phyloP scores from a whole-genome alignment of 2,113 vertebrate species.

The Coryphaenoides rupestris region DNA sequence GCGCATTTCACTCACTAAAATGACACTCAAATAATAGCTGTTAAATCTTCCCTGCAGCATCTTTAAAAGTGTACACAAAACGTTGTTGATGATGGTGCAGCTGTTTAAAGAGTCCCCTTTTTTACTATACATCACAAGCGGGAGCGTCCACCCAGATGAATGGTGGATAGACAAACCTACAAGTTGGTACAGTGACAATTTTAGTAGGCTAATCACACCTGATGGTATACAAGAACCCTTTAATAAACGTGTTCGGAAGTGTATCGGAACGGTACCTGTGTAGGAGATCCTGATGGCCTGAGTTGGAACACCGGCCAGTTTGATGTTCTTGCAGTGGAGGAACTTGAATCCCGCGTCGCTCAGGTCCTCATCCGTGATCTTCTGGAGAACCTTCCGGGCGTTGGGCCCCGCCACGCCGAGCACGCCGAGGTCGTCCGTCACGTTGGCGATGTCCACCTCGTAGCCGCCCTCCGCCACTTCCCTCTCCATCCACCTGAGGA shows the following conservation, averaged over 20 bases:
- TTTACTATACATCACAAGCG: too few species aligned
- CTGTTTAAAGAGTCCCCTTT: too few species aligned
- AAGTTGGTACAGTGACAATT: too few species aligned
- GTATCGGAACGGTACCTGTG: conserved; percentile 81
- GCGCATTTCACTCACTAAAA: too few species aligned
- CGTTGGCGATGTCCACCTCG: conserved; percentile 80
- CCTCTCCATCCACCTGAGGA: conserved; percentile 87
- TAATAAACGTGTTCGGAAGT: not conserved
- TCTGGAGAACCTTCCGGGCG: conserved; percentile 87
- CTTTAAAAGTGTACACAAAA: not conserved
- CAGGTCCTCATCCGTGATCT: conserved; percentile 84
- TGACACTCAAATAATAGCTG: too few species aligned
- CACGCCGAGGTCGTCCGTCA: conserved; percentile 88
- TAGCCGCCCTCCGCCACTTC: conserved; percentile 71
- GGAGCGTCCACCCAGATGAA: too few species aligned
- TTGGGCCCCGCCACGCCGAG: conserved; percentile 87
- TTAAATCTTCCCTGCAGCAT: too few species aligned
- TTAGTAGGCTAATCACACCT: too few species aligned
- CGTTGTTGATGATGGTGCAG: too few species aligned
- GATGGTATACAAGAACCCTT: too few species aligned
- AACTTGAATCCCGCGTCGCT: conserved; percentile 85
- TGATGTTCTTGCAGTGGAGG: conserved; percentile 82
- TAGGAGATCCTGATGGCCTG: conserved; percentile 94
- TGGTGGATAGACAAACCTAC: too few species aligned
- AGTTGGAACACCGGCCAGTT: conserved; percentile 75